A percentile compares a stretch with the other conserved stretches of the same genome.
Evolutionary conservation across 2,797 vertebrate species (phyloP).

Genomic region (Sebastes trivittatus): DNA sequence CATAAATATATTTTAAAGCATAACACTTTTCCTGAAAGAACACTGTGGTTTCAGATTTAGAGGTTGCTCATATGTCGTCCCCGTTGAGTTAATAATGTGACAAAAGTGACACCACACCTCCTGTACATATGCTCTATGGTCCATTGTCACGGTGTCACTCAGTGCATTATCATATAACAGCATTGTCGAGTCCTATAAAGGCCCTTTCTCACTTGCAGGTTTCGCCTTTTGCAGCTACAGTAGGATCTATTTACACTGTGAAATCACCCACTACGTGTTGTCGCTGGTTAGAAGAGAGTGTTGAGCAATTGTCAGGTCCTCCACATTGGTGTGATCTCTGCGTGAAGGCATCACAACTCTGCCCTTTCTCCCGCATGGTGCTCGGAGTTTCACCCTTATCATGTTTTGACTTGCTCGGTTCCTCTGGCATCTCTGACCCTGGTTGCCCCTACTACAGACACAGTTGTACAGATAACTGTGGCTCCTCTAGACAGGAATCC

Average conservation of each 20-base stretch:
- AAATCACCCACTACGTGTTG: not conserved
- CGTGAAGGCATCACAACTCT: too few species aligned
- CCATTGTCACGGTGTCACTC: conserved; percentile 7
- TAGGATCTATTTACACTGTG: not conserved
- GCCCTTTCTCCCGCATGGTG: too few species aligned
- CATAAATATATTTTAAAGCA: not conserved
- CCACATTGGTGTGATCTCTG: too few species aligned
- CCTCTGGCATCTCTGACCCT: too few species aligned
- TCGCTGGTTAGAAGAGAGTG: not conserved
- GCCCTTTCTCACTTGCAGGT: not conserved
- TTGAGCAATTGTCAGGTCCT: too few species aligned
- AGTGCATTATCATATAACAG: not conserved
- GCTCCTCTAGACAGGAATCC: too few species aligned
- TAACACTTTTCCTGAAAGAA: not conserved
- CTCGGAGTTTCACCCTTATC: too few species aligned
- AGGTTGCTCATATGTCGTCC: not conserved
- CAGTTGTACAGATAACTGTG: too few species aligned
- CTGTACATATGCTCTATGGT: too few species aligned
- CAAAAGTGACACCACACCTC: not conserved
- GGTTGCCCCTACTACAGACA: too few species aligned
- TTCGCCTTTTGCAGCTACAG: not conserved
- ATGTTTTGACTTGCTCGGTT: too few species aligned
- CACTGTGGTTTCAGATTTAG: not conserved
- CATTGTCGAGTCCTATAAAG: not conserved
- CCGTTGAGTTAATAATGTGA: not conserved